Evolutionary conservation across 2,797 vertebrate genomes (phyloP), one percentile per base, ranked within the genome.

Genomic region (Esox lucius): DNA sequence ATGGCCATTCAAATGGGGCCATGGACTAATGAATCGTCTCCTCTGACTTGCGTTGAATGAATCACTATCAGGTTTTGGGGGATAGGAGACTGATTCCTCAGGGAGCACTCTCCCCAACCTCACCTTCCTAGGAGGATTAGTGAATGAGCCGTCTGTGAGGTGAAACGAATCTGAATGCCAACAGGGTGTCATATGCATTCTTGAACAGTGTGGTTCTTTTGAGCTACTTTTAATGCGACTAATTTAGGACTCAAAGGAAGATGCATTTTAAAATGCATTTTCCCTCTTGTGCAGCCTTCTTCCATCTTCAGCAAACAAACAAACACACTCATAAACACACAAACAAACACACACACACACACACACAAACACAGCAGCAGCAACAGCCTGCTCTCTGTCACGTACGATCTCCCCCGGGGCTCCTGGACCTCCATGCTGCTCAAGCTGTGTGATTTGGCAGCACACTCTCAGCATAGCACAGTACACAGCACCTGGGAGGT

Each of bases 381-480:
- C 66, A 75, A 70, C 71, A 75, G 84, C 87, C 86, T 91, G 91
- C 81, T 85, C 85, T 88, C 84, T 87, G 91, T 94, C 93, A 94
- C 92, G 91, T 93, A 93, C 80, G 84, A 85, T 91, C 86, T 88
- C 88, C 87, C 87, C 84, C 82, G 72, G 86, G 91, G 85, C 83
- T 90, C 88, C 80, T 86, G 86, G 91, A 93, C 89, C 89, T 92
- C 90, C 87, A 79, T 82, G 89, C 83, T 92, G 83, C 88, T 88
- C 89, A 91, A 89, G 86, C 90, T 93, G 91, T 91, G 89, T 86
- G 86, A 91, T 87, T 94, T 93, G 91, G 93, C 93, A 90, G 88
- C 61, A 82, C 82, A 87, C 77, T 42, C 65, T 17, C 65, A 35
- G 16, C 51, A 68, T 64, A 83, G 81, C 26, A n/a, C 80, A 84